phyloP scores from a whole-genome alignment of 2,888 invertebrate species.

The Ectropis crepuscularia region DNA sequence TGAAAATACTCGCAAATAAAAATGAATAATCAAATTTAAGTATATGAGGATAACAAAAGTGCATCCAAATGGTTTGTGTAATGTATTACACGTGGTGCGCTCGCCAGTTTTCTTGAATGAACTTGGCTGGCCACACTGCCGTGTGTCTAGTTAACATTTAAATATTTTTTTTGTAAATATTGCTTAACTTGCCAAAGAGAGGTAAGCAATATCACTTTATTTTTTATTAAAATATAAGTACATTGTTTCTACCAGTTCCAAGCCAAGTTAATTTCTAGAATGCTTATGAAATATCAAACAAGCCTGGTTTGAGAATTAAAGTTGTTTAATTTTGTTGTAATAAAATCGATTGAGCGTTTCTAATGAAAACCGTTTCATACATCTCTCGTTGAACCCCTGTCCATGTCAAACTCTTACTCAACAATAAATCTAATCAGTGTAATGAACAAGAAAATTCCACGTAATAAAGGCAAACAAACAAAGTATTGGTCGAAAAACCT shows the following conservation, averaged over 20 bases:
- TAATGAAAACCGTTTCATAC: slow-evolving; percentile 14
- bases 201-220: too few species aligned
- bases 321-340: slow-evolving; percentile 13
- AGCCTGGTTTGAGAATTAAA: slow-evolving; percentile 2
- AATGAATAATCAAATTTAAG: too few species aligned
- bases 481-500: slow-evolving; percentile 28
- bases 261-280: background rate
- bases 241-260: background rate
- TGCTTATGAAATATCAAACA: background rate
- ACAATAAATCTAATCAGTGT: slow-evolving; percentile 35
- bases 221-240: too few species aligned
- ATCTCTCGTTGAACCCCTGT: slow-evolving; percentile 8
- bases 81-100: too few species aligned
- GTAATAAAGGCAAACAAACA: slow-evolving; percentile 37
- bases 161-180: too few species aligned
- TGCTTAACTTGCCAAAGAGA: too few species aligned
- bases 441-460: slow-evolving; percentile 39
- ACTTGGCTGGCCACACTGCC: too few species aligned
- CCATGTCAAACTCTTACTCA: slow-evolving; percentile 5
- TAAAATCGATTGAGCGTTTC: slow-evolving; percentile 7
- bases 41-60: too few species aligned
- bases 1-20: too few species aligned
- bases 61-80: too few species aligned
- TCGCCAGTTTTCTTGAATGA: too few species aligned
- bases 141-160: too few species aligned